Evolutionary conservation across 2,797 vertebrate species (phyloP).

Genomic region (Gallinago stenura): DNA sequence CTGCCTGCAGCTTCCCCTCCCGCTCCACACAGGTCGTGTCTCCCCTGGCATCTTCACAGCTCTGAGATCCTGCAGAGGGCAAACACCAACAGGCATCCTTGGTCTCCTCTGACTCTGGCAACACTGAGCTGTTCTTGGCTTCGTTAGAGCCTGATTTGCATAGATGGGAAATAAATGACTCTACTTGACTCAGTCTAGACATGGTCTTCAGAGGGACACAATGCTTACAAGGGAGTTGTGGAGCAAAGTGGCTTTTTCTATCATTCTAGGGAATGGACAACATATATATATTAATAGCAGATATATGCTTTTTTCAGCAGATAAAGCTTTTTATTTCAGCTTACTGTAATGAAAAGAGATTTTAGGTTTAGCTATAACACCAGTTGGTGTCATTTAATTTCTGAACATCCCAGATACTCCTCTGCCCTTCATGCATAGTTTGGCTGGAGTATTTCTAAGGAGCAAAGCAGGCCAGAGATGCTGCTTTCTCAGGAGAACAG

Average conservation of each 20-base stretch:
- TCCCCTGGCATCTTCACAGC: neutral
- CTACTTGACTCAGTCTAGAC: neutral
- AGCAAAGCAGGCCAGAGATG: neutral
- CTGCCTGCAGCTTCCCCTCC: neutral
- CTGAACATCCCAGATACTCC: neutral
- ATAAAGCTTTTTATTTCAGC: neutral
- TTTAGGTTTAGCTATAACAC: neutral
- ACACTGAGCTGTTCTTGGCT: neutral
- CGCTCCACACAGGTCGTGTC: rapidly evolving
- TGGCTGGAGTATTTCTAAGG: neutral
- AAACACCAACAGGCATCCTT: neutral
- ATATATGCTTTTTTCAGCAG: neutral
- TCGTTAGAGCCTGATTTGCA: neutral
- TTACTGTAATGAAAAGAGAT: neutral
- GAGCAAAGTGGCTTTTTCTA: neutral
- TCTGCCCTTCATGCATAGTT: neutral
- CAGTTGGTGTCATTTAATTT: neutral
- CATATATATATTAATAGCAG: neutral
- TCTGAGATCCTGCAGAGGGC: neutral
- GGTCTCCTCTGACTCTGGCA: neutral
- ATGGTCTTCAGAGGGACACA: neutral
- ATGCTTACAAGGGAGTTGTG: neutral
- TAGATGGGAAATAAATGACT: neutral
- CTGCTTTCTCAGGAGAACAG: neutral
- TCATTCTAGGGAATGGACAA: neutral